Evolutionary conservation across 2,113 vertebrate species (phyloP), one percentile per base, ranked within the genome.

Genomic region (Gallinago jamesoni): DNA sequence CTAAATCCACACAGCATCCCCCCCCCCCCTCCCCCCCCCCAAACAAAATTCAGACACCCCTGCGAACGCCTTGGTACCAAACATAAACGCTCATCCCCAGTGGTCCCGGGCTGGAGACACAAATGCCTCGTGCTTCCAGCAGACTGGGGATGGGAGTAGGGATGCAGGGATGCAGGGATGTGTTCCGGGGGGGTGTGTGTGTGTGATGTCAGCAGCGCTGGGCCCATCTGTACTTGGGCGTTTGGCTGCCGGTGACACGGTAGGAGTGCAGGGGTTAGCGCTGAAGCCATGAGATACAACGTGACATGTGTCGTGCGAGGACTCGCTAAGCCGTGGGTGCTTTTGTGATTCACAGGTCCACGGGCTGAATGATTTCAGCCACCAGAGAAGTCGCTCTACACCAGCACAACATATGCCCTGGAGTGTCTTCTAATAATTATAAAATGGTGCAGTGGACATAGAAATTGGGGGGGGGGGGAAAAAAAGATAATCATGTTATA

Each of bases 301-400:
- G 6, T 94, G 94, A 97, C 97, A 84, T 96, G 96, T 93, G 86
- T 94, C 47, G 23, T 82, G 80, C 20, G 47, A 95, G 88, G 84
- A 84, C 97, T 96, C 94, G 95, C 88, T 89, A 37, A 97, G 50
- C 93, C 41, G 22, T 94, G 92, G 87, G 88, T 95, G 92, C 89
- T 93, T 93, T 93, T 93, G 97, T 94, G 95, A 91, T 96, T 97
- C 96, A 86, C 64, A 78, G 94, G 93, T 97, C 96, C 96, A 97
- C 41, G n/a, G 96, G 95, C 89, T 93, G 96, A 97, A 94, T 89
- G 95, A 96, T 96, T 97, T 94, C 82, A 96, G 33, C 87, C 95
- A 97, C 90, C 95, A 97, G 96, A 96, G 94, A 97, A 97, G 95
- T 87, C 79, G 77, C 93, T 97, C 62, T 90, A 33, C 89, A 93